phyloP scores from a whole-genome alignment of 2,888 invertebrate species.

The Dermolepida albohirtum region DNA sequence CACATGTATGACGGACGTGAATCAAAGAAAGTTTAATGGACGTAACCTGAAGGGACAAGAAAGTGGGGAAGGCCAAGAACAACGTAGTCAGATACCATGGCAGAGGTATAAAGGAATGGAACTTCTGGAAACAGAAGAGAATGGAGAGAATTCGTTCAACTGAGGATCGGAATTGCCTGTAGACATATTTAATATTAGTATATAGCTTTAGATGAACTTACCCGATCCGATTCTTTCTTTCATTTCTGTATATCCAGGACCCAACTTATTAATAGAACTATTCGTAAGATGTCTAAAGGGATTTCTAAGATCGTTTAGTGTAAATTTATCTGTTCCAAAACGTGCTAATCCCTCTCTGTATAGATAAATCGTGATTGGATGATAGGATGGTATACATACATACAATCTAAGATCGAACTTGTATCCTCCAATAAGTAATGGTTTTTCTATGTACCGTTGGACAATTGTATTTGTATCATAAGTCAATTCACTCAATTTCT shows the following conservation, averaged over 20 bases:
- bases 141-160: too few relatives aligned
- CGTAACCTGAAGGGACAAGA: too few relatives aligned
- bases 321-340: slow-evolving; percentile 87
- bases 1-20: too few relatives aligned
- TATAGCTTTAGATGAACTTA: slow-evolving; percentile 58
- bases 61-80: too few relatives aligned
- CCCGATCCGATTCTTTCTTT: slow-evolving; percentile 86
- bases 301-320: slow-evolving; percentile 84
- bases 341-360: slow-evolving; percentile 88
- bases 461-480: slow-evolving; percentile 85
- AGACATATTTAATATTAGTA: too few relatives aligned
- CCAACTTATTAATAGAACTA: slow-evolving; percentile 90
- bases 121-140: too few relatives aligned
- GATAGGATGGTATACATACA: slow-evolving; percentile 88
- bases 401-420: slow-evolving; percentile 94
- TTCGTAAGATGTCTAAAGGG: slow-evolving; percentile 91
- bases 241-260: slow-evolving; percentile 83
- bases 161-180: too few relatives aligned
- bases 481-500: slow-evolving; percentile 81
- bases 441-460: slow-evolving; percentile 83
- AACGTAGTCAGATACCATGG: too few relatives aligned
- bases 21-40: too few relatives aligned
- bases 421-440: slow-evolving; percentile 85
- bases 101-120: too few relatives aligned
- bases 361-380: slow-evolving; percentile 87